A percentile compares a stretch with the other conserved stretches of the same genome.
phyloP scores from a whole-genome alignment of 2,888 invertebrate genomes.

The Didymodactylos carnosus region DNA sequence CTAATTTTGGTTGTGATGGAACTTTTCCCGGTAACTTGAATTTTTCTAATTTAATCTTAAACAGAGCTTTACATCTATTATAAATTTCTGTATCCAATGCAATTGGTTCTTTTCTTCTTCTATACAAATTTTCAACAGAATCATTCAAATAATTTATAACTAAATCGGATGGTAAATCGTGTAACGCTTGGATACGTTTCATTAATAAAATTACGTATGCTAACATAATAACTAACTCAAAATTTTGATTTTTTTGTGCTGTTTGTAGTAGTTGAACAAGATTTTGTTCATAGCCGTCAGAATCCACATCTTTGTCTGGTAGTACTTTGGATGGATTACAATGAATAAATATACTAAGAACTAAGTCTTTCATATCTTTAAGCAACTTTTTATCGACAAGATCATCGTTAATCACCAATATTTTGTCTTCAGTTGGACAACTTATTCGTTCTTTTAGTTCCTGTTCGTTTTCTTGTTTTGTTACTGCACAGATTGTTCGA shows the following conservation, averaged over 20 bases:
- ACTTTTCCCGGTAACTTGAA: no score
- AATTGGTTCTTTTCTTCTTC: background rate
- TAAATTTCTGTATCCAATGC: background rate
- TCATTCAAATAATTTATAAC: background rate
- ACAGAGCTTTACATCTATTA: background rate
- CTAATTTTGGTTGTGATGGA: background rate
- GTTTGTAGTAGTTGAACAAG: background rate
- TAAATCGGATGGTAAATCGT: background rate
- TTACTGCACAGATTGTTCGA: background rate
- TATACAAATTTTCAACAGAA: background rate
- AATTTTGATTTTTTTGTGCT: background rate
- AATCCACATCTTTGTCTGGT: background rate
- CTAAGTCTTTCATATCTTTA: background rate
- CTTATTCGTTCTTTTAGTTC: background rate
- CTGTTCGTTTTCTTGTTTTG: background rate
- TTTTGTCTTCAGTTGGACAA: background rate
- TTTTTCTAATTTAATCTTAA: background rate
- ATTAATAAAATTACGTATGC: background rate
- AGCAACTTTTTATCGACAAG: background rate
- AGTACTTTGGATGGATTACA: background rate
- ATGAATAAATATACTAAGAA: background rate
- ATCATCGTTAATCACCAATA: background rate
- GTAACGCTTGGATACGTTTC: background rate
- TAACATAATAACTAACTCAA: background rate
- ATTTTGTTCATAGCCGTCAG: background rate